phyloP scores from a whole-genome alignment of 2,113 vertebrate species.

The Casuarius casuarius region DNA sequence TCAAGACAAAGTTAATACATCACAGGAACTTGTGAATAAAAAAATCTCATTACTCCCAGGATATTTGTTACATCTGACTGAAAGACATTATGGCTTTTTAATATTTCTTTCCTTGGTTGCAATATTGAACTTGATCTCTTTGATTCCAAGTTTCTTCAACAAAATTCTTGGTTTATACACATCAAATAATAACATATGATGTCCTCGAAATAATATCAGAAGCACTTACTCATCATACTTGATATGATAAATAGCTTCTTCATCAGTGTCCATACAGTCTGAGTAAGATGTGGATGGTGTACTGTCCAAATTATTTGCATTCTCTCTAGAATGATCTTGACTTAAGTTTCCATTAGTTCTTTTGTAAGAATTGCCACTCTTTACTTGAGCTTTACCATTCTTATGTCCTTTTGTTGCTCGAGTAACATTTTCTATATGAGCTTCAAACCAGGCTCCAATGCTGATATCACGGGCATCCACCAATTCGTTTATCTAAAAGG shows the following conservation, averaged over 20 bases:
- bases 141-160: slow-evolving; percentile 1
- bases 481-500: slow-evolving; percentile 91
- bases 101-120: slow-evolving; percentile 30
- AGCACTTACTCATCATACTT: slow-evolving; percentile 97
- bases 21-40: neutral
- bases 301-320: slow-evolving; percentile 82
- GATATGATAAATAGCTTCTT: slow-evolving; percentile 91
- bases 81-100: slow-evolving; percentile 33
- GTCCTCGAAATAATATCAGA: slow-evolving; percentile 65
- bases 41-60: neutral
- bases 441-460: slow-evolving; percentile 95
- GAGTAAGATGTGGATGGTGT: slow-evolving; percentile 89
- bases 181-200: slow-evolving; percentile 46
- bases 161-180: slow-evolving; percentile 43
- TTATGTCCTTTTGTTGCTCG: slow-evolving; percentile 82
- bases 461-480: slow-evolving; percentile 93
- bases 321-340: slow-evolving; percentile 83
- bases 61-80: neutral
- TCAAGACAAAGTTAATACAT: neutral
- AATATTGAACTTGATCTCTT: slow-evolving; percentile 21
- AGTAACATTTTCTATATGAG: slow-evolving; percentile 87
- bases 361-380: slow-evolving; percentile 86
- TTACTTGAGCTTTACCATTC: slow-evolving; percentile 81
- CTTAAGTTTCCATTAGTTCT: slow-evolving; percentile 88
- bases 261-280: slow-evolving; percentile 78